These are phyloP conservation scores for Athalia rosae DNA, from an alignment of 2,888 invertebrate species.

Conservation along the genomic window DNA sequence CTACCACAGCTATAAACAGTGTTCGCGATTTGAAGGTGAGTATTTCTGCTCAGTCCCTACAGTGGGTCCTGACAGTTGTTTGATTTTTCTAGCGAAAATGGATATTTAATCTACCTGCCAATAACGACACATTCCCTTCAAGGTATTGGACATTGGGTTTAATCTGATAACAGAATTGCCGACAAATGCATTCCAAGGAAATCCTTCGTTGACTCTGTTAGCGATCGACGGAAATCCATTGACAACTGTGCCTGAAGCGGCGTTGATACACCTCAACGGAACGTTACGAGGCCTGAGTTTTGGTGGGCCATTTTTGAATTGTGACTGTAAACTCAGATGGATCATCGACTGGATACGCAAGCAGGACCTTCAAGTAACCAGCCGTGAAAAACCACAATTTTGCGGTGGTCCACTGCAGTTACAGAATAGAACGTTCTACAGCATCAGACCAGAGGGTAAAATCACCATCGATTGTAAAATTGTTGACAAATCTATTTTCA, in stretches of 20 bases:
- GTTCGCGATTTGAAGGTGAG: constrained; percentile 84
- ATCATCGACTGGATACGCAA: constrained; percentile 92
- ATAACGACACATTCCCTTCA: constrained; percentile 34
- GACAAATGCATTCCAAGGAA: constrained; percentile 85
- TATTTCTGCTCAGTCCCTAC: constrained; percentile 14
- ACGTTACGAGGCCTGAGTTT: constrained; percentile 90
- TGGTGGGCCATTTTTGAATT: constrained; percentile 91
- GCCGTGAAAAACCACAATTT: constrained; percentile 94
- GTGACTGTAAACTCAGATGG: constrained; percentile 92
- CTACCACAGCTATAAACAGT: constrained; percentile 85
- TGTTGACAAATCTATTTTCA: constrained; percentile 5
- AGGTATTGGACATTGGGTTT: constrained; percentile 93
- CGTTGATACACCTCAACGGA: constrained; percentile 86
- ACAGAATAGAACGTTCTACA: constrained; percentile 89
- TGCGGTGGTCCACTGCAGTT: constrained; percentile 89
- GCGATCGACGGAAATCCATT: constrained; percentile 95
- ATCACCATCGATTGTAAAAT: neutral
- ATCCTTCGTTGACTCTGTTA: constrained; percentile 89
- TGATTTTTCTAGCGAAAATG: neutral
- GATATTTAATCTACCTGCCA: neutral
- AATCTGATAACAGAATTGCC: constrained; percentile 90
- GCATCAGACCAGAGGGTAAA: constrained; percentile 85
- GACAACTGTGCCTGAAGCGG: constrained; percentile 86
- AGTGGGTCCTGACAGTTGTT: neutral
- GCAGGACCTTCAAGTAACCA: constrained; percentile 92